These are phyloP conservation scores for Kobus ellipsiprymnus DNA, from an alignment of 2,113 vertebrate genomes.

Conservation along the genomic window DNA sequence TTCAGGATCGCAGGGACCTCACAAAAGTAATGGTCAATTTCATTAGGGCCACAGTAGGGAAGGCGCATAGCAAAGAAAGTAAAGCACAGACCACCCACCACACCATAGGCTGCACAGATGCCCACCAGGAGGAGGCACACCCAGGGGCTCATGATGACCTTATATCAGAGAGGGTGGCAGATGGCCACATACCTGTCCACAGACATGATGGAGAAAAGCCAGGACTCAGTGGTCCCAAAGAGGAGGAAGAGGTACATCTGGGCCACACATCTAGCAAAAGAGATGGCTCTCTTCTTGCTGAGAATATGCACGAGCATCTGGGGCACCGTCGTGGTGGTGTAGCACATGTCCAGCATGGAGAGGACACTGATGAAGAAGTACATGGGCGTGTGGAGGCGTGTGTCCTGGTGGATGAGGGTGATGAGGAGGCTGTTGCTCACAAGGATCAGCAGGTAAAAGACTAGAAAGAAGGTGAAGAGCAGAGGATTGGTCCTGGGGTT, in stretches of 20 bases:
- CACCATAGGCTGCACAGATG: not conserved
- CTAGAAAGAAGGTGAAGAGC: slow-evolving; percentile 54
- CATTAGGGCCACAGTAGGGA: slow-evolving; percentile 54
- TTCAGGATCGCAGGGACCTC: slow-evolving; percentile 54
- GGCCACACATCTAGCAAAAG: too few species aligned
- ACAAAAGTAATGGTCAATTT: slow-evolving; percentile 59
- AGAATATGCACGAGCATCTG: too few species aligned
- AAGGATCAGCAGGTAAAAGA: slow-evolving; percentile 50
- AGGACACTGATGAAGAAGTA: too few species aligned
- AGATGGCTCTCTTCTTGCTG: too few species aligned
- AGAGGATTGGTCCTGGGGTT: slow-evolving; percentile 36
- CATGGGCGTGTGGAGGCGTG: too few species aligned
- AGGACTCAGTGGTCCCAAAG: too few species aligned
- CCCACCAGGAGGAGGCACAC: slow-evolving; percentile 33
- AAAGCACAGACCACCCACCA: slow-evolving; percentile 21
- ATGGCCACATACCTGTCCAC: slow-evolving; percentile 52
- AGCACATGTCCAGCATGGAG: too few species aligned
- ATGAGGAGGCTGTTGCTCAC: slow-evolving; percentile 49
- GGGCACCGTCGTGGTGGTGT: too few species aligned
- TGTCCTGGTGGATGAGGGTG: slow-evolving; percentile 7
- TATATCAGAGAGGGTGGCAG: slow-evolving; percentile 60
- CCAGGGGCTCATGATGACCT: slow-evolving; percentile 32
- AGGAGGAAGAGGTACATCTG: too few species aligned
- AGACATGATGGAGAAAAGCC: slow-evolving; percentile 16
- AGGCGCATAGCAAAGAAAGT: slow-evolving; percentile 49